Conservation (phyloP, 2,797 vertebrate species). For the Xiphophorus birchmanni region DNA sequence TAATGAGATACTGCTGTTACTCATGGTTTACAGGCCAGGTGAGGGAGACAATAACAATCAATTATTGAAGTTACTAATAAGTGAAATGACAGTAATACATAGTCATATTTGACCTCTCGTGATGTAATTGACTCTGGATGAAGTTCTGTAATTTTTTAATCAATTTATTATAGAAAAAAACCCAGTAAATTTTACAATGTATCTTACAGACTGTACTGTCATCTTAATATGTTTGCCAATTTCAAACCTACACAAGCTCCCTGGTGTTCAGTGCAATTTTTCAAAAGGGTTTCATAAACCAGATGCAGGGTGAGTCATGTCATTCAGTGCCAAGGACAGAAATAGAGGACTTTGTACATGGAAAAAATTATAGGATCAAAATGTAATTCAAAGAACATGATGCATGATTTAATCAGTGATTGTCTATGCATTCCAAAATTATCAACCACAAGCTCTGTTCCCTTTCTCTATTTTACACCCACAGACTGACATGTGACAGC, state of each 20-base stretch:
- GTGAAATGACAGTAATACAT: constrained; percentile 7
- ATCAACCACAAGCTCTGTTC: constrained; percentile 27
- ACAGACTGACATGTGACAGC: constrained; percentile 64
- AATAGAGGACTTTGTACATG: constrained; percentile 8
- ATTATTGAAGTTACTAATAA: constrained; percentile 12
- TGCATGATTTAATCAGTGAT: constrained; percentile 19
- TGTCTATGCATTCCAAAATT: constrained; percentile 22
- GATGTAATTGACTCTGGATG: not conserved
- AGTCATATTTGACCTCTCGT: constrained; percentile 3
- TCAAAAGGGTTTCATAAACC: constrained; percentile 11
- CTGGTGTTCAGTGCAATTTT: not conserved
- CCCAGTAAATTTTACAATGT: not conserved
- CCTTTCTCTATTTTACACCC: constrained; percentile 37
- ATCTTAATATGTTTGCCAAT: not conserved
- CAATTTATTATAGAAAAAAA: not conserved
- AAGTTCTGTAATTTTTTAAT: not conserved
- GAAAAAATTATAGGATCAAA: constrained; percentile 13
- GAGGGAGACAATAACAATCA: constrained; percentile 15
- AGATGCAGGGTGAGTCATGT: constrained; percentile 12
- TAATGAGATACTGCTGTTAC: constrained; percentile 5
- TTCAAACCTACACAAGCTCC: not conserved
- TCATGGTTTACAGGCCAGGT: constrained; percentile 28
- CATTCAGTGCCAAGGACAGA: constrained; percentile 2
- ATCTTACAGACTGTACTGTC: not conserved
- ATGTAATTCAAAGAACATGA: constrained; percentile 15